A percentile compares a stretch with the other conserved stretches of the same genome.
phyloP scores from a whole-genome alignment of 2,113 vertebrate genomes.

The Trichechus manatus region DNA sequence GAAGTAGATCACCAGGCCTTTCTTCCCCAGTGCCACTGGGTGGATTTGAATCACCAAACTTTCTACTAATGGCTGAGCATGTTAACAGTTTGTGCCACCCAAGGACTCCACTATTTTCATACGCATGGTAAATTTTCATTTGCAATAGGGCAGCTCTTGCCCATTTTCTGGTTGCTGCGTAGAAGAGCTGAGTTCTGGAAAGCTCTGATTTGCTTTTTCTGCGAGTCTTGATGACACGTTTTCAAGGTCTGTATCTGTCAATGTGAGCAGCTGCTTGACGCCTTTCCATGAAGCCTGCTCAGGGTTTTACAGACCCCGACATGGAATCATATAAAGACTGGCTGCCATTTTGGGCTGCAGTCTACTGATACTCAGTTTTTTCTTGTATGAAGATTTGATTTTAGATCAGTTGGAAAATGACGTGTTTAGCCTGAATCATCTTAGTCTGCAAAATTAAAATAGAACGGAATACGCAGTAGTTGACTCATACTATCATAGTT shows the following conservation, averaged over 20 bases:
- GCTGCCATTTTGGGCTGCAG: not conserved
- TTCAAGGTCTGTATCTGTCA: not conserved
- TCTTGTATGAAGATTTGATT: constrained; percentile 29
- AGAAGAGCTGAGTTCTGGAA: constrained; percentile 37
- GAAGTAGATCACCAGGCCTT: not conserved
- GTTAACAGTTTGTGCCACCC: not conserved
- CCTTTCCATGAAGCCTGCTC: not conserved
- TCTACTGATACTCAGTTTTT: not conserved
- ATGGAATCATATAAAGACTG: not conserved
- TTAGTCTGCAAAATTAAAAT: constrained; percentile 55
- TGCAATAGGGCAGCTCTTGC: not conserved
- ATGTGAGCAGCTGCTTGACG: not conserved
- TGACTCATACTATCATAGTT: constrained; percentile 54
- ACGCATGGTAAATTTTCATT: not conserved
- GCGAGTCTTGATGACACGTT: not conserved
- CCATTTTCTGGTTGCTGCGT: not conserved
- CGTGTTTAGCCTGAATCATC: constrained; percentile 49
- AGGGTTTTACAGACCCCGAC: not conserved
- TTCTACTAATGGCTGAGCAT: not conserved
- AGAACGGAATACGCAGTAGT: constrained; percentile 25
- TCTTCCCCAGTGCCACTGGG: not conserved
- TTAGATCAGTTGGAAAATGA: constrained; percentile 52
- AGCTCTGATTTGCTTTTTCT: constrained; percentile 54
- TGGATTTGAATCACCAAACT: not conserved
- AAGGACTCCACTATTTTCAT: not conserved